Base-by-base conservation (phyloP, 1,140 invertebrate species). In the Sminthurinus signatus region DNA sequence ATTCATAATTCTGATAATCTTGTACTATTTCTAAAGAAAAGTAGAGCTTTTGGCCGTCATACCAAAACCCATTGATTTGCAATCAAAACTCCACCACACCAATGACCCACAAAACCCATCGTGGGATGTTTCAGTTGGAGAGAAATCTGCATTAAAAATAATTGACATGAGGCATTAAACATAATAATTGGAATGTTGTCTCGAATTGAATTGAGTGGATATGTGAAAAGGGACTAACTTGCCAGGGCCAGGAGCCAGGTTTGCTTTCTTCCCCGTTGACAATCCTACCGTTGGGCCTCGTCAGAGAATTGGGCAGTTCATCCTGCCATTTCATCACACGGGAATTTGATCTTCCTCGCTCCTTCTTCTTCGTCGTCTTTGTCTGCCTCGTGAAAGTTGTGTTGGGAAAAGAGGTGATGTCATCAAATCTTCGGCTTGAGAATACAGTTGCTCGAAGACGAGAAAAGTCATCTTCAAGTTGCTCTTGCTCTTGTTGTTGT, bases 11-110 rank as follows among this genome's bases (percentile, higher is more conserved):
- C n/a, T n/a, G n/a, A n/a, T n/a, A n/a, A n/a, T n/a, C n/a, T n/a
- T n/a, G n/a, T n/a, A n/a, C n/a, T n/a, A n/a, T n/a, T n/a, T n/a
- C n/a, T n/a, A n/a, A n/a, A n/a, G n/a, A n/a, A n/a, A n/a, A n/a
- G n/a, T n/a, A n/a, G n/a, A n/a, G n/a, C n/a, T n/a, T n/a, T n/a
- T n/a, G n/a, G n/a, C n/a, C n/a, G n/a, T n/a, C n/a, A n/a, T n/a
- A n/a, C n/a, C n/a, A 95, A 78, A 14, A 94, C 82, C 89, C 90
- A 94, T 46, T 84, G 80, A 0, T 85, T 82, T 65, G 88, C 84
- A 42, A 95, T 87, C 2, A 96, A 81, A 3, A 93, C 89, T 0
- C 88, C 91, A 0, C 91, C 92, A 74, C 93, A 96, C 91, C 91
- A 95, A 73, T 95, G 91, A 0, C 90, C 89, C 59, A 94, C 86